Evolutionary conservation across 1,140 invertebrate genomes (phyloP).

Genomic region (Chrysopa pallens): DNA sequence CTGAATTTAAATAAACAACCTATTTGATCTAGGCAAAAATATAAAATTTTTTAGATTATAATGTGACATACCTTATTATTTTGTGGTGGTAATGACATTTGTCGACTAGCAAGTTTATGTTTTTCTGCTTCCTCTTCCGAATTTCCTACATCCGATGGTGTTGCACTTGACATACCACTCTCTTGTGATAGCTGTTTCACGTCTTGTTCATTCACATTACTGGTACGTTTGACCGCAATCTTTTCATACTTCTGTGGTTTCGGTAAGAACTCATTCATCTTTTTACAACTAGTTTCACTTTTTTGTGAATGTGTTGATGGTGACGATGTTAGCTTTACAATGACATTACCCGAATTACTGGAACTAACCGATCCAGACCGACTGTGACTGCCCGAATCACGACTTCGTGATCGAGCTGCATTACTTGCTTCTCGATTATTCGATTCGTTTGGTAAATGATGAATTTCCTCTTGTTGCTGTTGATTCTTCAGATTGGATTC

Average conservation of each 20-base stretch:
- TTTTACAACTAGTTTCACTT: conserved; percentile 6
- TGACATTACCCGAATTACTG: conserved; percentile 21
- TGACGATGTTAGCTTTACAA: conserved; percentile 14
- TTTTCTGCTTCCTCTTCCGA: conserved; percentile 20
- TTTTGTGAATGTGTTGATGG: conserved; percentile 4
- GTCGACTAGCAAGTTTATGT: conserved; percentile 13
- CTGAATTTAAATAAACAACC: background rate
- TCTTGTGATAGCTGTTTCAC: background rate
- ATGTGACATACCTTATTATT: background rate
- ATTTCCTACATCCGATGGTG: conserved; percentile 18
- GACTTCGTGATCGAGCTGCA: conserved; percentile 25
- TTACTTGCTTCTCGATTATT: background rate
- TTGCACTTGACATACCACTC: conserved; percentile 14
- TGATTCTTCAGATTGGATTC: conserved; percentile 19
- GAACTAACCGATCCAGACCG: conserved; percentile 37
- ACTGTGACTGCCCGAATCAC: conserved; percentile 49
- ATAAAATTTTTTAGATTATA: background rate
- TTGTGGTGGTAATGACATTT: conserved; percentile 17
- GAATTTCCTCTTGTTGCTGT: conserved; percentile 1
- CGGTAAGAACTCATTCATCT: conserved; percentile 15
- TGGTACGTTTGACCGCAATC: conserved; percentile 5
- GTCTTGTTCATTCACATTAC: conserved; percentile 4
- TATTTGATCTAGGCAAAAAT: background rate
- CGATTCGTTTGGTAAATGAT: background rate
- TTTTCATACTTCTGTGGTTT: conserved; percentile 17